A percentile compares a stretch with the other conserved stretches of the same genome.
phyloP scores from a whole-genome alignment of 2,888 invertebrate genomes.

The Drosophila fulvimacula region DNA sequence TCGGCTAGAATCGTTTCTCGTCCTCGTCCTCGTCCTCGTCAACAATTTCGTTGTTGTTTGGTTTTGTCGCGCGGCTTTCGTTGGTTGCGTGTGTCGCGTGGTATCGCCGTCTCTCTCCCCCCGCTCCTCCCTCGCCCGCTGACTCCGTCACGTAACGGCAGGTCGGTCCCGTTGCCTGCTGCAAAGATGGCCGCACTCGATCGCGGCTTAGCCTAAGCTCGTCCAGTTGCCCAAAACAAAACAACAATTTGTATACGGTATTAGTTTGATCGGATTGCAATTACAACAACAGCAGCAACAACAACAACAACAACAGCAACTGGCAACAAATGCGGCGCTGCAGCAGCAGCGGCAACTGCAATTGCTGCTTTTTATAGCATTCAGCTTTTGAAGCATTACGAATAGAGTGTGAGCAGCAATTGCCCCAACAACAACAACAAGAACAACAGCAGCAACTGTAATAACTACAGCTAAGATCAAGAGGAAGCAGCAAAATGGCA shows the following conservation, averaged over 20 bases:
- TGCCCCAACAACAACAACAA: constrained; percentile 21
- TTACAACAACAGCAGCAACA: background rate
- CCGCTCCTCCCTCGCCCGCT: background rate
- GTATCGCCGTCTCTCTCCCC: background rate
- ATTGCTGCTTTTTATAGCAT: constrained; percentile 59
- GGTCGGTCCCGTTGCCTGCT: constrained; percentile 13
- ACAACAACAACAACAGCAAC: constrained; percentile 7
- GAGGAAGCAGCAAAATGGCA: constrained; percentile 49
- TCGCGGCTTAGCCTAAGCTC: constrained; percentile 18
- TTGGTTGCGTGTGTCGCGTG: constrained; percentile 19
- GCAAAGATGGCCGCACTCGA: constrained; percentile 26
- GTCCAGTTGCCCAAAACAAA: background rate
- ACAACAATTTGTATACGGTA: background rate
- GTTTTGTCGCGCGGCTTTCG: constrained; percentile 37
- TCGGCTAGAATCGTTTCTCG: constrained; percentile 10
- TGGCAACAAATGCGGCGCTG: constrained; percentile 56
- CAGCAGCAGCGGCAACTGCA: constrained; percentile 45
- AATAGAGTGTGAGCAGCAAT: constrained; percentile 31
- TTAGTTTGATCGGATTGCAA: background rate
- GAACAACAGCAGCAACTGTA: constrained; percentile 20
- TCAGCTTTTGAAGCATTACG: constrained; percentile 28
- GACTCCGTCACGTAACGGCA: constrained; percentile 9
- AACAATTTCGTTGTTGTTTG: constrained; percentile 21
- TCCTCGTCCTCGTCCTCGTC: constrained; percentile 34
- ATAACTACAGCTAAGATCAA: constrained; percentile 20